Percentiles rank a stretch among this genome's conserved stretches.
Evolutionary conservation across 1,140 invertebrate species (phyloP).

Genomic region (Zophobas atratus): DNA sequence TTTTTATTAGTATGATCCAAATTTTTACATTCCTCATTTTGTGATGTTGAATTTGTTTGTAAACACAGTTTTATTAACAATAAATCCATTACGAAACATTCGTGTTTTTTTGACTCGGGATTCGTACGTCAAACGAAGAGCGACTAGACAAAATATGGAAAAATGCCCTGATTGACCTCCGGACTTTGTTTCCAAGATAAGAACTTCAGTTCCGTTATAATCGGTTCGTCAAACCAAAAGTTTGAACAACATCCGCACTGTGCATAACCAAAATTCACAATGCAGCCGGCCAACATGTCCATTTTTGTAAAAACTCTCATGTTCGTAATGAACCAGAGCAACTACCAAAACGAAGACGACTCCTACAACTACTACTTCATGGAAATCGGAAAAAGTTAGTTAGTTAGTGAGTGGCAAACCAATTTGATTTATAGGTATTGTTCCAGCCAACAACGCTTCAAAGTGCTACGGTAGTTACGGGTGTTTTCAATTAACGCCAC

Average conservation of each 20-base stretch:
- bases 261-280: constrained; percentile 33
- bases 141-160: constrained; percentile 46
- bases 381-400: constrained; percentile 64
- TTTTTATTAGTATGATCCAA: constrained; percentile 13
- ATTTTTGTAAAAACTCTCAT: constrained; percentile 61
- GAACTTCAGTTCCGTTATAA: constrained; percentile 28
- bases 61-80: constrained; percentile 49
- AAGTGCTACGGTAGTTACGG: constrained; percentile 86
- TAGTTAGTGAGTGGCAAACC: neutral
- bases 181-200: constrained; percentile 52
- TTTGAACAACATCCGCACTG: neutral
- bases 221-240: constrained; percentile 22
- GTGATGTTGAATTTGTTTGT: constrained; percentile 44
- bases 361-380: constrained; percentile 66
- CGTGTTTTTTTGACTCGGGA: constrained; percentile 20
- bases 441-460: constrained; percentile 67
- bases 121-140: constrained; percentile 11
- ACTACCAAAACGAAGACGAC: constrained; percentile 58
- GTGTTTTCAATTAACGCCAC: constrained; percentile 86
- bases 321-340: constrained; percentile 64
- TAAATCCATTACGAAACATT: constrained; percentile 46
- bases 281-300: constrained; percentile 55
- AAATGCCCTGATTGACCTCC: constrained; percentile 48
- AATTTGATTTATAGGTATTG: neutral
- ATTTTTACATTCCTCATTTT: constrained; percentile 38